These are phyloP conservation scores for Enteromius paludinosus DNA, from an alignment of 2,797 vertebrate genomes.

Conservation along the genomic window DNA sequence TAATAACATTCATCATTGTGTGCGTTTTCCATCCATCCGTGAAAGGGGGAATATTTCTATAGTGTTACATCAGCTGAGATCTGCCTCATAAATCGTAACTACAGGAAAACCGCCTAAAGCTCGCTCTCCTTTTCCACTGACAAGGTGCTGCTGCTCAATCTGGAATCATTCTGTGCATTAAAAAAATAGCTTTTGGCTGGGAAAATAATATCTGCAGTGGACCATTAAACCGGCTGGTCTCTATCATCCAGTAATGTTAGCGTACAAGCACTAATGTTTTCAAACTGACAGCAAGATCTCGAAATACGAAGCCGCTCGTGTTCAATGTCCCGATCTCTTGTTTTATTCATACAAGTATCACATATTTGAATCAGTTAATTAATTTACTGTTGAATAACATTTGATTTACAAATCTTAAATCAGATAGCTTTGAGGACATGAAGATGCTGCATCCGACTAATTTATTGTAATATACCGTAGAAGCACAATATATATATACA, in stretches of 20 bases:
- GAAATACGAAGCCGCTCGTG: neutral
- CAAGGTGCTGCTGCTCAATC: neutral
- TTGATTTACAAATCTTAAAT: neutral
- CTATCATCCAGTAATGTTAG: neutral
- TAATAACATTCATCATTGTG: neutral
- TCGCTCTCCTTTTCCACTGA: neutral
- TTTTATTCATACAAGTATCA: neutral
- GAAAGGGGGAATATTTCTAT: constrained; percentile 36
- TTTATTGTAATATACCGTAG: too few relatives aligned
- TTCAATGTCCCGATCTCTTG: neutral
- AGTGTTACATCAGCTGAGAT: constrained; percentile 57
- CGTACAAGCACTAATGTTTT: neutral
- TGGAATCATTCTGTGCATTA: neutral
- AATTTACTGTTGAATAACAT: neutral
- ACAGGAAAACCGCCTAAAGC: constrained; percentile 23
- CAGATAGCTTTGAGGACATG: too few relatives aligned
- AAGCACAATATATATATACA: too few relatives aligned
- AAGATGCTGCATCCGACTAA: too few relatives aligned
- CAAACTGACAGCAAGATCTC: neutral
- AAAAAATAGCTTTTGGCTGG: neutral
- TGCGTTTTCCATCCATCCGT: neutral
- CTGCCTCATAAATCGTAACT: constrained; percentile 14
- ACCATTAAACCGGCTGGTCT: neutral
- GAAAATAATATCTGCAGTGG: neutral
- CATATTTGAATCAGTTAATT: neutral